Evolutionary conservation across 2,113 vertebrate species (phyloP).

Genomic region (Brachypteracias leptosomus): DNA sequence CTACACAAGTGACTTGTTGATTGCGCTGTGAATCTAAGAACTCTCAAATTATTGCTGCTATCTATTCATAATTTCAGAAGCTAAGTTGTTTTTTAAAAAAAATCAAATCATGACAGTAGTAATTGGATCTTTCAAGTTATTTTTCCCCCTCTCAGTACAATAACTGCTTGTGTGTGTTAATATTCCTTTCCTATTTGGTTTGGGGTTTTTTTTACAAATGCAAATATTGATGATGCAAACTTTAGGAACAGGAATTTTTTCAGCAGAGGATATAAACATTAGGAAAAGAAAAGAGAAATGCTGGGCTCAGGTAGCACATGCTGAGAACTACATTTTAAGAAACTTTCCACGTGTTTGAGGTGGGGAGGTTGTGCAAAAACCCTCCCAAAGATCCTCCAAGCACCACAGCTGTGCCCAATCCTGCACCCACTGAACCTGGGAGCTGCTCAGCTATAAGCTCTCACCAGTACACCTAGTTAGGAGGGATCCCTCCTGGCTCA

Average conservation of each 20-base stretch:
- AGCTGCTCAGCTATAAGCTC: background rate
- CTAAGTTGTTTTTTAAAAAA: conserved; percentile 5
- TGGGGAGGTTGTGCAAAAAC: background rate
- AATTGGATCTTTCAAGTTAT: conserved; percentile 26
- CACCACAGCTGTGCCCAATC: background rate
- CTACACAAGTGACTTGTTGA: conserved; percentile 53
- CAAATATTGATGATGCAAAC: background rate
- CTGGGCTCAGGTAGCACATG: background rate
- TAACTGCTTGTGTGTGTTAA: background rate
- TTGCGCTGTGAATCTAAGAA: conserved; percentile 47
- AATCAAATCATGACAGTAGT: conserved; percentile 46
- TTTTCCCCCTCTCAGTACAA: background rate
- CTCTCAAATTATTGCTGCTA: conserved; percentile 51
- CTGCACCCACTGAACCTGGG: background rate
- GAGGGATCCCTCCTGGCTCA: background rate
- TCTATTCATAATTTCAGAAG: conserved; percentile 34
- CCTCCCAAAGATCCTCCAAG: too few relatives aligned
- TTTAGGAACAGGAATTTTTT: background rate
- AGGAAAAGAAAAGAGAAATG: background rate
- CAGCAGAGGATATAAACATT: background rate
- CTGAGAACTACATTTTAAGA: background rate
- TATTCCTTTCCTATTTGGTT: background rate
- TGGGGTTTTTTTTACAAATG: background rate
- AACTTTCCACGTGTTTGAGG: accelerated
- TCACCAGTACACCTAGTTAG: background rate